phyloP scores from a whole-genome alignment of 2,888 invertebrate species.

The Ormyrus labotus region DNA sequence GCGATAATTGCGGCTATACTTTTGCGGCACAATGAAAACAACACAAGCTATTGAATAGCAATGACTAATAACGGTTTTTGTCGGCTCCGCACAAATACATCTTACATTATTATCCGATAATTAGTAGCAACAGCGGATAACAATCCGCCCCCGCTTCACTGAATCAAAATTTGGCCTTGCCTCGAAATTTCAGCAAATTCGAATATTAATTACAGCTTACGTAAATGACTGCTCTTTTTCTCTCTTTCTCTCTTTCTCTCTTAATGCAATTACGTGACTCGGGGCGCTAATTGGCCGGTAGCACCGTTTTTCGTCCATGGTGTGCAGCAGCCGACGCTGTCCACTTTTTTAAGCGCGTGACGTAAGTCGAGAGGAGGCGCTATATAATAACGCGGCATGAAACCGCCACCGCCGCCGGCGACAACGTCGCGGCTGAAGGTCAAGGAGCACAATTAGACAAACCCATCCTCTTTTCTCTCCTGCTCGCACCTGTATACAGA shows the following conservation, averaged over 20 bases:
- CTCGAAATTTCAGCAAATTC: background rate
- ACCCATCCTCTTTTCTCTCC: constrained; percentile 21
- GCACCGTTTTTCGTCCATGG: background rate
- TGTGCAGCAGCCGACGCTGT: background rate
- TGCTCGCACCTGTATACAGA: background rate
- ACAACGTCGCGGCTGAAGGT: constrained; percentile 30
- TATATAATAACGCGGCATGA: constrained; percentile 10
- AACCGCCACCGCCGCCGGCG: constrained; percentile 8
- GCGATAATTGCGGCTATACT: too few species aligned
- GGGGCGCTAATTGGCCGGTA: constrained; percentile 7
- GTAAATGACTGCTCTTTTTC: constrained; percentile 4
- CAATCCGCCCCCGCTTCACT: background rate
- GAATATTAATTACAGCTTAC: background rate
- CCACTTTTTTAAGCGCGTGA: constrained; percentile 25
- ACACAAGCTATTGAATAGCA: too few species aligned
- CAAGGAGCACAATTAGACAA: constrained; percentile 44
- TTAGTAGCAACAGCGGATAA: constrained; percentile 40
- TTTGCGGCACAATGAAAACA: too few species aligned
- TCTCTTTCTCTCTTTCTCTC: background rate
- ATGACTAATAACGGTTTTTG: background rate
- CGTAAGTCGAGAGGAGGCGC: constrained; percentile 25
- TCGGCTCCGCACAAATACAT: background rate
- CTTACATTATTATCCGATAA: background rate
- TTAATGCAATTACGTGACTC: constrained; percentile 7
- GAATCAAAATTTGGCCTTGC: constrained; percentile 31